Conservation (phyloP, 2,888 invertebrate genomes). For the Tachina lurida region DNA sequence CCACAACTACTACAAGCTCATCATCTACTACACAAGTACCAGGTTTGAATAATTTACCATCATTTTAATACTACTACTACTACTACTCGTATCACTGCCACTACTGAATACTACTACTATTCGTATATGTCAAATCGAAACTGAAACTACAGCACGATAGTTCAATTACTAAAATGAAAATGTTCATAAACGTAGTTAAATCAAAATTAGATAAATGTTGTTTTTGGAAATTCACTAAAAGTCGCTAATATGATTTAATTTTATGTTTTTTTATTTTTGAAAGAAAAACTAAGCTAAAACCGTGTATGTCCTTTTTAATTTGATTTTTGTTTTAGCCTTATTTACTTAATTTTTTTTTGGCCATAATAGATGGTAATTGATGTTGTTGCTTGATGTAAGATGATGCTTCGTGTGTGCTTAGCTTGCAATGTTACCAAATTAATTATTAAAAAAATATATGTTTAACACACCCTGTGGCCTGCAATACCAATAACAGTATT, state of each 20-base stretch:
- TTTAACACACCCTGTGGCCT: neutral
- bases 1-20: slow-evolving; percentile 83
- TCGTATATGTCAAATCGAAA: slow-evolving; percentile 66
- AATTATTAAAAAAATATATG: slow-evolving; percentile 35
- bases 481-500: neutral
- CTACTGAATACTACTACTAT: neutral
- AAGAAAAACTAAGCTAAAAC: slow-evolving; percentile 28
- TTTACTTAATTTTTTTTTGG: slow-evolving; percentile 5
- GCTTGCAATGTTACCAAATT: slow-evolving; percentile 62
- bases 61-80: slow-evolving; percentile 41
- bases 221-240: slow-evolving; percentile 10
- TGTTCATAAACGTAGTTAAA: slow-evolving; percentile 53
- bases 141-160: slow-evolving; percentile 65
- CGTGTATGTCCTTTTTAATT: slow-evolving; percentile 56
- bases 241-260: slow-evolving; percentile 6
- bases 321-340: slow-evolving; percentile 1
- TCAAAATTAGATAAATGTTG: slow-evolving; percentile 38
- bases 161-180: slow-evolving; percentile 1
- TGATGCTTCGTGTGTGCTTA: slow-evolving; percentile 74
- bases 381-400: slow-evolving; percentile 82
- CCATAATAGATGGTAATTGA: slow-evolving; percentile 78
- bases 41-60: slow-evolving; percentile 80
- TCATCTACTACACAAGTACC: slow-evolving; percentile 83
- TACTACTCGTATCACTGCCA: neutral
- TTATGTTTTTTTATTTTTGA: slow-evolving; percentile 29